Conservation (phyloP, 2,888 invertebrate genomes). For the Rhopalosiphum nymphaeae region DNA sequence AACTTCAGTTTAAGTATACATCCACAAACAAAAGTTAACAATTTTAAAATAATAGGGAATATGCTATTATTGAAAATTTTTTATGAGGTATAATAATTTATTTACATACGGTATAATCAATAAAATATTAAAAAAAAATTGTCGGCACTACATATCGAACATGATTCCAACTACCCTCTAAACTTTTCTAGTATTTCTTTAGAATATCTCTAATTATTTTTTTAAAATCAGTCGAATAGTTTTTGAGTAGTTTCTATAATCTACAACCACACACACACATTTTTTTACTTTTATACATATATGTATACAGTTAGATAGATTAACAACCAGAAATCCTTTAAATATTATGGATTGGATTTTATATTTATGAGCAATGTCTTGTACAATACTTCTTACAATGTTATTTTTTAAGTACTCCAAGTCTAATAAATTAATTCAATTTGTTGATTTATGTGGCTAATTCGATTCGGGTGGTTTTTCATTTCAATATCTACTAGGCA, state of each 20-base stretch:
- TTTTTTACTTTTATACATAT: not conserved
- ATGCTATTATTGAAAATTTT: not conserved
- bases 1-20: not conserved
- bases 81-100: not conserved
- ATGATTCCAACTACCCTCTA: not conserved
- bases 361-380: not conserved
- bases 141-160: not conserved
- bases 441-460: slow-evolving; percentile 31
- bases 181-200: not conserved
- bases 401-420: slow-evolving; percentile 6
- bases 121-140: not conserved
- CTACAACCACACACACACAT: not conserved
- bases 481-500: slow-evolving; percentile 37
- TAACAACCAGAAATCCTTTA: not conserved
- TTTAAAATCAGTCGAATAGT: not conserved
- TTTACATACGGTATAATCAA: not conserved
- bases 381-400: not conserved
- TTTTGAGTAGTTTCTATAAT: not conserved
- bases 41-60: not conserved
- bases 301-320: not conserved
- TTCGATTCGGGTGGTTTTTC: slow-evolving; percentile 43
- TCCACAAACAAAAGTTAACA: not conserved
- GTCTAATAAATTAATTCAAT: not conserved
- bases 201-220: not conserved
- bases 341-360: not conserved